Conservation (phyloP, 1,140 invertebrate genomes). For the Drosophila eugracilis region DNA sequence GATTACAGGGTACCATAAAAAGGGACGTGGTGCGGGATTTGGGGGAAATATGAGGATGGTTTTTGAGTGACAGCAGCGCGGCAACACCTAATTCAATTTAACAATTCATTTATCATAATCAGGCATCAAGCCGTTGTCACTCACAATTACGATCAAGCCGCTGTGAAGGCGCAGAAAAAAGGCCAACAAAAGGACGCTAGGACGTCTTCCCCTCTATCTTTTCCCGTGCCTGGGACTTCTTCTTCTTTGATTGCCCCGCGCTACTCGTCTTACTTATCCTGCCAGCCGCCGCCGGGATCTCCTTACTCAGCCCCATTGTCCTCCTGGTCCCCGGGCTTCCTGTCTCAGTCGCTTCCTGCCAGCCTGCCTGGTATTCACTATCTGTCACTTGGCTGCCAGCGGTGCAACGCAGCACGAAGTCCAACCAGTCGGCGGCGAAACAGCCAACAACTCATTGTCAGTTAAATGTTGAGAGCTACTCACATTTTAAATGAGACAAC, state of each 20-base stretch:
- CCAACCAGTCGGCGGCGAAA: conserved; percentile 47
- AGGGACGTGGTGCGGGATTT: not conserved
- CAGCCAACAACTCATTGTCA: conserved; percentile 60
- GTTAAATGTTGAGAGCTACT: conserved; percentile 52
- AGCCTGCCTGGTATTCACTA: conserved; percentile 61
- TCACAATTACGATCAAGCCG: conserved; percentile 78
- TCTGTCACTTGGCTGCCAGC: conserved; percentile 75
- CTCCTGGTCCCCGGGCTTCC: conserved; percentile 7
- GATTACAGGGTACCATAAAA: conserved; percentile 14
- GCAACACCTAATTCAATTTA: conserved; percentile 84
- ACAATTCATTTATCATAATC: conserved; percentile 84
- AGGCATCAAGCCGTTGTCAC: conserved; percentile 82
- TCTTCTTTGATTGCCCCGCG: conserved; percentile 47
- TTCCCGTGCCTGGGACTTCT: conserved; percentile 32
- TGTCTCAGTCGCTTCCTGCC: conserved; percentile 58
- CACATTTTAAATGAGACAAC: conserved; percentile 44
- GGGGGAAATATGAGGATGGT: conserved; percentile 57
- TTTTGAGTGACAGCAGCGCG: conserved; percentile 76
- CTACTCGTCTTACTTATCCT: conserved; percentile 56
- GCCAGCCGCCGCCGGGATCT: conserved; percentile 1
- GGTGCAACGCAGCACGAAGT: conserved; percentile 50
- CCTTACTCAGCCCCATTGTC: conserved; percentile 31
- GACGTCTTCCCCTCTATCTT: conserved; percentile 22
- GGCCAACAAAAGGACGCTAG: conserved; percentile 38
- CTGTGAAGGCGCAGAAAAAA: conserved; percentile 28